Conservation (phyloP, 2,113 vertebrate species). For the Oophaga pumilio region DNA sequence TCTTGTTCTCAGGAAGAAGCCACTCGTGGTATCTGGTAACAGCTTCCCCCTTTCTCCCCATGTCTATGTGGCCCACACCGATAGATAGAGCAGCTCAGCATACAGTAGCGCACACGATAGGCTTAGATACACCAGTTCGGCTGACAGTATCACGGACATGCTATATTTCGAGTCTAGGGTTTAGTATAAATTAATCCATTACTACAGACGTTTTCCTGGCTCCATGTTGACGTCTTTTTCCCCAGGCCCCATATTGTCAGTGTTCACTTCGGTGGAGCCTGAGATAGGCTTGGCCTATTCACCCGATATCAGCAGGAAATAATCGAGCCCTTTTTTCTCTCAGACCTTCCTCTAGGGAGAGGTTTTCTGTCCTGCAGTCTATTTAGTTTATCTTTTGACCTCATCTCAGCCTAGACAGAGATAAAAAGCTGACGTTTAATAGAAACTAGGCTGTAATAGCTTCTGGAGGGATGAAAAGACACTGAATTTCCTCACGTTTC, state of each 20-base stretch:
- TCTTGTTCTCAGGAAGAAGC: no score
- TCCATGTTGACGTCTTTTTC: neutral
- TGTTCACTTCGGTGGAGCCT: neutral
- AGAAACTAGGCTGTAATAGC: slow-evolving; percentile 5
- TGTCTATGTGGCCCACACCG: no score
- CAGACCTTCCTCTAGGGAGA: slow-evolving; percentile 26
- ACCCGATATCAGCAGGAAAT: slow-evolving; percentile 28
- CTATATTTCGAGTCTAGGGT: no score
- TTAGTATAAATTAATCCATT: no score
- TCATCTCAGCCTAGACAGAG: neutral
- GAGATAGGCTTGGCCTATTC: slow-evolving; percentile 28
- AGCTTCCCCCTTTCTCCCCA: no score
- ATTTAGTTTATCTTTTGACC: slow-evolving; percentile 48
- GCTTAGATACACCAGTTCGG: neutral
- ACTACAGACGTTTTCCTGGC: no score
- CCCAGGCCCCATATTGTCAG: slow-evolving; percentile 7
- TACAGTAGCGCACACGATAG: neutral
- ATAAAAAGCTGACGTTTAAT: slow-evolving; percentile 39
- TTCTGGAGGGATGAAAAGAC: slow-evolving; percentile 20
- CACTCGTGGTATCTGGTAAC: no score
- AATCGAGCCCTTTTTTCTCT: slow-evolving; percentile 29
- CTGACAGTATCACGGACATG: neutral
- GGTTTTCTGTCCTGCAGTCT: slow-evolving; percentile 11
- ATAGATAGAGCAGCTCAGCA: neutral
- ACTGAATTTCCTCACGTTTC: slow-evolving; percentile 1